Base-by-base conservation (phyloP, 2,113 vertebrate genomes). In the Pseudorhombus dupliciocellatus region DNA sequence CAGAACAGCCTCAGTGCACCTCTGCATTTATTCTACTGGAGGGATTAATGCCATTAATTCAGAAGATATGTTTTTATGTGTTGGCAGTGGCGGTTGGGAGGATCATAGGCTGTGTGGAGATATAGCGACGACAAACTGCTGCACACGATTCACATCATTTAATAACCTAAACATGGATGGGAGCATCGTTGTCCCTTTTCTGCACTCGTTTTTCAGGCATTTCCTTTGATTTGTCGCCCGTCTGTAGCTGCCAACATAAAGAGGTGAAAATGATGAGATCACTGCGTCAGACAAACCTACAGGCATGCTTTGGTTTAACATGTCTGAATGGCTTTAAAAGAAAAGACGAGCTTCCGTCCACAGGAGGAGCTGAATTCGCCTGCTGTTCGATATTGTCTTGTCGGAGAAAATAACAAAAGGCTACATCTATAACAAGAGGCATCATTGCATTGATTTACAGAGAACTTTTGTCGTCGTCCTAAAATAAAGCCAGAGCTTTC, bases 291-390 rank as follows among this genome's bases (percentile, higher is more conserved):
- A 73, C 75, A 74, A 80, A 81, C 55, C 62, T 58, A 55, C 57
- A 73, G 73, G 74, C 82, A 84, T 79, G 86, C 68, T 59, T 76
- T 78, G 73, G 72, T 73, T 81, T 24, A 65, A 69, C 77, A 70
- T 52, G 66, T 73, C 66, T 82, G 53, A 61, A 72, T 50, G 46
- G 79, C 60, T 70, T 80, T 53, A 68, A 61, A 67, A 51, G 21
- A 7, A 30, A 16, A 55, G 22, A 14, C 18, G 50, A 58, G 28
- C 22, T 14, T 7, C 69, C 28, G 20, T 59, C 53, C 50, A 24
- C 28, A 59, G 40, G 28, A 64, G 50, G 10, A 30, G 62, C 50
- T 2, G 52, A 54, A 52, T 57, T 28, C 51, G n/a, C 50, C 64
- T 59, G 53, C 56, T 48, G 46, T 58, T 71, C 30, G 56, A 16